Conservation (phyloP, 2,113 vertebrate genomes). For the Amazona vittata region DNA sequence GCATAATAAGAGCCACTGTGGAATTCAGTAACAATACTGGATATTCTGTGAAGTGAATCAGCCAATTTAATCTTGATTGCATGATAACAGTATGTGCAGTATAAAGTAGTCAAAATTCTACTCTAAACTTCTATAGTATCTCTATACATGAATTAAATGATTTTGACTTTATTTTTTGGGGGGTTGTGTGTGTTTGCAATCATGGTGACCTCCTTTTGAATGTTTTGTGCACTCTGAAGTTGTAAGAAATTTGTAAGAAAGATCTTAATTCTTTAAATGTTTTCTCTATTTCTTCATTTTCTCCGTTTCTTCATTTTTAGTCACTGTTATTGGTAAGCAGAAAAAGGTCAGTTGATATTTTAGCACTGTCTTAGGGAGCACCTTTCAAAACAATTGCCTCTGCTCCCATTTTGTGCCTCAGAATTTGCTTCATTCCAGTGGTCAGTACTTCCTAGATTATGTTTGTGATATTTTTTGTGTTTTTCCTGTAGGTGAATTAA, state of each 20-base stretch:
- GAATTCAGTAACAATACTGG: constrained; percentile 68
- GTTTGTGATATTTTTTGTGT: neutral
- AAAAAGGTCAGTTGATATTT: neutral
- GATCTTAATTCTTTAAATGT: neutral
- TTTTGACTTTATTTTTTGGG: neutral
- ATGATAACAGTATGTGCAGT: neutral
- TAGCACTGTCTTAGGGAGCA: neutral
- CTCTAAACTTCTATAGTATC: neutral
- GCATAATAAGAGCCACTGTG: constrained; percentile 74
- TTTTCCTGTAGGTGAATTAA: neutral
- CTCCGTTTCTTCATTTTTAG: neutral
- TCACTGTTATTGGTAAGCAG: neutral
- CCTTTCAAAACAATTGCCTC: neutral
- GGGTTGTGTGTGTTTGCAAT: neutral
- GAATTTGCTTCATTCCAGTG: neutral
- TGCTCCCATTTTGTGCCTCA: neutral
- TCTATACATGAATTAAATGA: neutral
- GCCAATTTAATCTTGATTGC: neutral
- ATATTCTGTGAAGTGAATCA: constrained; percentile 60
- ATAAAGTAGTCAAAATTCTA: neutral
- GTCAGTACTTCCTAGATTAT: neutral
- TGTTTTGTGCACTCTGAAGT: neutral
- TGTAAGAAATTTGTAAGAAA: neutral
- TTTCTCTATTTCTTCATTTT: neutral
- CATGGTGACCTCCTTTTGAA: neutral